Base-by-base conservation (phyloP, 2,113 vertebrate genomes). In the Lampris megalopsis region DNA sequence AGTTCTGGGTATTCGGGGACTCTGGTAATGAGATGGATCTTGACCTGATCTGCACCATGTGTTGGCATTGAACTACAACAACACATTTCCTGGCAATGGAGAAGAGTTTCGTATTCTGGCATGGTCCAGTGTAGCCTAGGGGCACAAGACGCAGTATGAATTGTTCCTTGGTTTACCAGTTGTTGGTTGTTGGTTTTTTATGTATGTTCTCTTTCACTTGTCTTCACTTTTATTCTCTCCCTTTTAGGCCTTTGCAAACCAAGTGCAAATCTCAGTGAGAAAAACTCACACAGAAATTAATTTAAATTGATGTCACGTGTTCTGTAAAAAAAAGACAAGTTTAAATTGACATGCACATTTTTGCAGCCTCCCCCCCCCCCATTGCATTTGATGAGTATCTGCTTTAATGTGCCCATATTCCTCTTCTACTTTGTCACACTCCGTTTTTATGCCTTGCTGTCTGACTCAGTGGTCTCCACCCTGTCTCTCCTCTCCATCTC, bases 141-240 rank as follows among this genome's bases (percentile, higher is more conserved):
- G 73, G 53, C 58, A 80, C 35, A 48, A 71, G 4, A 57, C 40
- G 56, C 73, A 63, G 64, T 71, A 40, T 56, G 37, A 86, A 85
- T 86, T 81, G 74, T 74, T 79, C 80, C 76, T 75, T 82, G 64
- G 82, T 87, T 80, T 88, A 47, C 10, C 9, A 35, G 72, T 67
- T 24, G 24, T 24, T 24, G 24, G 24, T 24, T 24, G 24, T 69
- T 87, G 38, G 61, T 80, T 80, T 75, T 79, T 82, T 72, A 65
- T 81, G 57, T 76, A 68, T 66, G 24, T 56, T 83, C 61, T 40
- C 5, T 40, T 54, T 63, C 75, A 41, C 48, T 43, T 49, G n/a
- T 68, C 59, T n/a, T 35, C 38, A 45, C 50, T 47, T 56, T 63
- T 42, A 53, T 52, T 53, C 24, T 56, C 13, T 41, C 59, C 8